Conservation (phyloP, 2,888 invertebrate species). For the Eutolmus rufibarbis region DNA sequence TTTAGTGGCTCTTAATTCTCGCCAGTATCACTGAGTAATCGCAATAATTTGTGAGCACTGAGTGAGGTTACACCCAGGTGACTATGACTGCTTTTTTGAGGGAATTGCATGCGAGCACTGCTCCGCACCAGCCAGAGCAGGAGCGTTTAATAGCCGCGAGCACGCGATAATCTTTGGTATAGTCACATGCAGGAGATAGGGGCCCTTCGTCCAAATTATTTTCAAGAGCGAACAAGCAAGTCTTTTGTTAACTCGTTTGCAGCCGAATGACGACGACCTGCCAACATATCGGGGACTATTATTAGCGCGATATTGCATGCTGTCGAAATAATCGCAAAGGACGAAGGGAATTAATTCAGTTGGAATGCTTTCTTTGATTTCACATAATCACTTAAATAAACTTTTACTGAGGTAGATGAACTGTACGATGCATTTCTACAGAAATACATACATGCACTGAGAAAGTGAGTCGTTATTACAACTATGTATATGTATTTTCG, state of each 20-base stretch:
- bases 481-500: no score
- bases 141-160: neutral
- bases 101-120: neutral
- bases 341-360: neutral
- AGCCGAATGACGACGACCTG: neutral
- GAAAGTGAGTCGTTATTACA: no score
- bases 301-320: neutral
- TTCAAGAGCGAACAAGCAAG: conserved; percentile 1
- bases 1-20: neutral
- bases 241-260: neutral
- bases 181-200: neutral
- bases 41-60: neutral
- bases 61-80: neutral
- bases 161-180: neutral
- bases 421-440: neutral
- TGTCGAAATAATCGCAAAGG: neutral
- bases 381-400: neutral
- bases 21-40: neutral
- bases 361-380: neutral
- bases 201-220: neutral
- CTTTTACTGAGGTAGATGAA: neutral
- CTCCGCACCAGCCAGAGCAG: neutral
- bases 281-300: neutral
- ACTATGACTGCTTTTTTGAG: neutral
- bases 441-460: no score